phyloP scores from a whole-genome alignment of 2,888 invertebrate species.

The Clunio marinus region DNA sequence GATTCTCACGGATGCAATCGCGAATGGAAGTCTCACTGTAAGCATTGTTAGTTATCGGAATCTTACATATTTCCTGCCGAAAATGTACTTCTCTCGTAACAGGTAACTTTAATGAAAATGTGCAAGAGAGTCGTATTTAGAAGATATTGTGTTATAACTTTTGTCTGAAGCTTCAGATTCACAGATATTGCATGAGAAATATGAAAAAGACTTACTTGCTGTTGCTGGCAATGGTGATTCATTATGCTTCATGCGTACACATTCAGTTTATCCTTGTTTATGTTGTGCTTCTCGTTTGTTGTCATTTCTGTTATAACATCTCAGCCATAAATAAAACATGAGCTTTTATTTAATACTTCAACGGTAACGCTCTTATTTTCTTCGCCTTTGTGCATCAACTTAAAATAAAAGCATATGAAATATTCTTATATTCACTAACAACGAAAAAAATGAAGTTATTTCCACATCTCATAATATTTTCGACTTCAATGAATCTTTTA shows the following conservation, averaged over 20 bases:
- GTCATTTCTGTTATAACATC: not conserved
- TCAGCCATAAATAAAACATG: constrained; percentile 18
- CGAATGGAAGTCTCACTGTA: constrained; percentile 50
- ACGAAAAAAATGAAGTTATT: no score
- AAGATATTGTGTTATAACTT: not conserved
- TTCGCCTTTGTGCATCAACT: not conserved
- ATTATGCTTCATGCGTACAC: not conserved
- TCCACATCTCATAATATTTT: no score
- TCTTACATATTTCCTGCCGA: constrained; percentile 50
- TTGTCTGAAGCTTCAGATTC: no score
- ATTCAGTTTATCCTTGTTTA: constrained; percentile 19
- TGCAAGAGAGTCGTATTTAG: not conserved
- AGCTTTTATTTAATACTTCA: constrained; percentile 19
- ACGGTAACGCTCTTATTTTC: not conserved
- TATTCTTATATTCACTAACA: not conserved
- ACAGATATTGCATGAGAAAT: not conserved
- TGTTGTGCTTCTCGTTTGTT: constrained; percentile 1
- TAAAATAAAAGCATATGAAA: not conserved
- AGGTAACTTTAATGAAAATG: constrained; percentile 45
- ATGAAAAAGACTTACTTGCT: not conserved
- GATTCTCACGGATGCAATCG: constrained; percentile 48
- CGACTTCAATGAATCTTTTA: no score
- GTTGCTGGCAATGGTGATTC: not conserved
- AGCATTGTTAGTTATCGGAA: constrained; percentile 51
- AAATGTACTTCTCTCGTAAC: constrained; percentile 50